These are phyloP conservation scores for Tachina lurida DNA, from an alignment of 2,888 invertebrate species.

Conservation along the genomic window DNA sequence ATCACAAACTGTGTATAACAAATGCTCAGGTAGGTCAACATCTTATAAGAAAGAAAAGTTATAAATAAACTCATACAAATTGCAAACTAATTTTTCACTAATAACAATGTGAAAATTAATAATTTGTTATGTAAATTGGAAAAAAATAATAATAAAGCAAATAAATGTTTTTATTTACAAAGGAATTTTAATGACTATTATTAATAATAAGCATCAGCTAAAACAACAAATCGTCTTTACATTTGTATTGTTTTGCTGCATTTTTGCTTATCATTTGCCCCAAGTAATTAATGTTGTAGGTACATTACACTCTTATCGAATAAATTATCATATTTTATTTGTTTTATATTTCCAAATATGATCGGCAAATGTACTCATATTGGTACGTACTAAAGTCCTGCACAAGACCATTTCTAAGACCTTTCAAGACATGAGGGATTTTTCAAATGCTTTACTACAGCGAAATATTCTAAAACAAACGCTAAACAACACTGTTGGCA, in stretches of 20 bases:
- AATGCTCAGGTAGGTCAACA: conserved; percentile 66
- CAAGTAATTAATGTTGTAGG: conserved; percentile 34
- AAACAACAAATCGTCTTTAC: conserved; percentile 33
- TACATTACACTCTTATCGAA: conserved; percentile 4
- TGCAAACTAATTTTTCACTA: neutral
- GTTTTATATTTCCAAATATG: neutral
- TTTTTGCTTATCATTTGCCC: conserved; percentile 20
- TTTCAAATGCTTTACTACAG: too few relatives aligned
- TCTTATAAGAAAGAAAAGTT: conserved; percentile 12
- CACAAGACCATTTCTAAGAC: too few relatives aligned
- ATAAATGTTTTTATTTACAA: conserved; percentile 38
- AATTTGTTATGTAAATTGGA: conserved; percentile 47
- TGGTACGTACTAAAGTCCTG: too few relatives aligned
- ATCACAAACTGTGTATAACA: conserved; percentile 58
- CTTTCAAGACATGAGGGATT: too few relatives aligned
- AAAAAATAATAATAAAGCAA: neutral
- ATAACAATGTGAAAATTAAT: conserved; percentile 38
- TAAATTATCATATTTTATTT: conserved; percentile 26
- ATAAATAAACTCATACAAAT: neutral
- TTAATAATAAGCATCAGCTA: conserved; percentile 18
- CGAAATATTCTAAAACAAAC: too few relatives aligned
- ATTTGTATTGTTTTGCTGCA: neutral
- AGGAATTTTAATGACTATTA: conserved; percentile 59
- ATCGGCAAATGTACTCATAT: neutral
- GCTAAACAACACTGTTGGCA: too few relatives aligned